These are phyloP conservation scores for Elysia chlorotica DNA, from an alignment of 1,140 invertebrate genomes.

Conservation along the genomic window DNA sequence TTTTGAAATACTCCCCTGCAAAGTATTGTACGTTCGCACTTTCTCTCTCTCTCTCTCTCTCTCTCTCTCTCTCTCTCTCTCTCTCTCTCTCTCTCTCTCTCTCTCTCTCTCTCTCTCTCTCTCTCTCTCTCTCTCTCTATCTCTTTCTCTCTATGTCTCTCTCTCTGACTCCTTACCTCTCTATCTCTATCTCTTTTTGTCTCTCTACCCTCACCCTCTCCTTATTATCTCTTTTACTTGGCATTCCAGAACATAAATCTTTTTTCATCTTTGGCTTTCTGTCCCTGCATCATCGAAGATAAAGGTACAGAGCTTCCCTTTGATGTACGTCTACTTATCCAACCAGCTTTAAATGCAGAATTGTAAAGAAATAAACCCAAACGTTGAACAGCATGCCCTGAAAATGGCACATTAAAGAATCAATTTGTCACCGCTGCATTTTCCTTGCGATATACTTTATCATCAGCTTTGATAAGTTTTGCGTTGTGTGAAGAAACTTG, in stretches of 20 bases:
- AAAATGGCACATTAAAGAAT: too few relatives aligned
- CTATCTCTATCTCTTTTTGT: constrained; percentile 2
- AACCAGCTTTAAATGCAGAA: too few relatives aligned
- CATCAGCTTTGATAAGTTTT: too few relatives aligned
- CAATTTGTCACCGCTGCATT: too few relatives aligned
- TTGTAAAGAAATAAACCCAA: not conserved
- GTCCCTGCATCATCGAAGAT: not conserved
- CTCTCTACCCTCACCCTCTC: constrained; percentile 11
- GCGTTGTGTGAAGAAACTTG: too few relatives aligned
- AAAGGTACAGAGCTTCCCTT: not conserved
- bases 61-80: not conserved
- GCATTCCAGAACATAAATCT: too few relatives aligned
- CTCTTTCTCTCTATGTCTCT: constrained; percentile 1
- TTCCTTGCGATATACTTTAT: too few relatives aligned
- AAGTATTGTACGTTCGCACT: not conserved
- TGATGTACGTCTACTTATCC: not conserved
- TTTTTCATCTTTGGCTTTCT: too few relatives aligned
- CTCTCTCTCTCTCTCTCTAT: not conserved
- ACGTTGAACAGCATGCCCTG: not conserved
- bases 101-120: not conserved
- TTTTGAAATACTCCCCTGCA: not conserved
- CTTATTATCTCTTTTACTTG: not conserved
- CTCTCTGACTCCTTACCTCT: not conserved
- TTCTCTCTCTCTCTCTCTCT: not conserved
- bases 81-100: not conserved